These are phyloP conservation scores for Psilopsiagon aymara DNA, from an alignment of 2,113 vertebrate genomes.

Conservation along the genomic window DNA sequence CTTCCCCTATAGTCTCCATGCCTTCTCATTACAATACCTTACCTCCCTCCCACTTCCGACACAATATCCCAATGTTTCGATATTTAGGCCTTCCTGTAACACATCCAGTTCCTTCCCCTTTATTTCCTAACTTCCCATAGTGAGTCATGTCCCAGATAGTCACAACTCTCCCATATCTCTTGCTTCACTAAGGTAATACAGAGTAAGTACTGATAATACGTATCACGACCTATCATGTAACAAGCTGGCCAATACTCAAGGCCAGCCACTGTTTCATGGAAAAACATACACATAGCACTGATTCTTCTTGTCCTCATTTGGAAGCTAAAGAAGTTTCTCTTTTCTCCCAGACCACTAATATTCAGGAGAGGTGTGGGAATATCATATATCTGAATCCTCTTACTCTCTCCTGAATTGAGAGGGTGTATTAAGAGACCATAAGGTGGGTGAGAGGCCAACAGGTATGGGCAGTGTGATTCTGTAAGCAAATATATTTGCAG, in stretches of 20 bases:
- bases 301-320: neutral
- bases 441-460: neutral
- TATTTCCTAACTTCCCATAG: neutral
- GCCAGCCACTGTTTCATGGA: neutral
- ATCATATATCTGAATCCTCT: neutral
- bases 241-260: neutral
- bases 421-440: neutral
- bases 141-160: neutral
- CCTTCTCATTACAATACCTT: neutral
- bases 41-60: neutral
- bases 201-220: neutral
- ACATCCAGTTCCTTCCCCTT: neutral
- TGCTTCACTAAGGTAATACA: conserved; percentile 23
- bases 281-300: neutral
- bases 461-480: neutral
- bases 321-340: neutral
- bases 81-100: neutral
- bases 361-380: neutral
- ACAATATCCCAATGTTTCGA: neutral
- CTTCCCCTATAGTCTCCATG: neutral
- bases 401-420: neutral
- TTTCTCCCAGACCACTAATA: neutral
- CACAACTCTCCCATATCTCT: neutral
- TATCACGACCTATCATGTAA: rapidly evolving
- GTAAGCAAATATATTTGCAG: neutral